Base-by-base conservation (phyloP, 1,140 invertebrate genomes). In the Temnothorax nylanderi region DNA sequence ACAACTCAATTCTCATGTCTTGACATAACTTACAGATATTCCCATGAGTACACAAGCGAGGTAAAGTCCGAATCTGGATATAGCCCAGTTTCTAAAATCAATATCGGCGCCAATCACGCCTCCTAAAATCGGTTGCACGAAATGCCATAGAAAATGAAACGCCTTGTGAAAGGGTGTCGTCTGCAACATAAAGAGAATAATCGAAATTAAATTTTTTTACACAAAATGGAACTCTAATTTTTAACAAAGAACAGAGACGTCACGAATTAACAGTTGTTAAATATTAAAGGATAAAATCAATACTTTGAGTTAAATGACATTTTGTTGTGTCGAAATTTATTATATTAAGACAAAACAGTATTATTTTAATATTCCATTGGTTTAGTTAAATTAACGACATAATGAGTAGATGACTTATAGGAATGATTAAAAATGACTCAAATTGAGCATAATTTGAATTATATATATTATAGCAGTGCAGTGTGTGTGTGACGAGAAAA, bases 81-180 rank as follows among this genome's bases (percentile, higher is more conserved):
- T 4, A 47, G 89, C 65, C 93, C 93, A 95, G 44, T 93, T 32
- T 13, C 69, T 41, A 32, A 95, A 88, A 69, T 94, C 91, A 44
- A 95, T 93, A 74, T 95, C 93, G 5, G 93, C 94, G 1, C 94
- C 94, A 18, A 95, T 94, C 13, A 95, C 89, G 10, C 94, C 94
- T 6, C 93, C 90, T 32, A 95, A 85, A 60, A 95, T 77, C 32
- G 95, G 95, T 69, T 95, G 95, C 87, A 93, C 92, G 0, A 95
- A 88, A 49, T 94, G 90, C 95, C 95, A 95, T 26, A 95, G 86
- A 6, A 93, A 65, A 26, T 90, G 85, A 11, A 89, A 85, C 11
- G 86, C 77, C 77, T 81, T 88, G 67, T 91, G 91, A 58, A 95
- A 78, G 21, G 92, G 89, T 0, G 75, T 82, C 3, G 93, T 85